phyloP scores from a whole-genome alignment of 2,797 vertebrate genomes.

The Podarcis lilfordi region DNA sequence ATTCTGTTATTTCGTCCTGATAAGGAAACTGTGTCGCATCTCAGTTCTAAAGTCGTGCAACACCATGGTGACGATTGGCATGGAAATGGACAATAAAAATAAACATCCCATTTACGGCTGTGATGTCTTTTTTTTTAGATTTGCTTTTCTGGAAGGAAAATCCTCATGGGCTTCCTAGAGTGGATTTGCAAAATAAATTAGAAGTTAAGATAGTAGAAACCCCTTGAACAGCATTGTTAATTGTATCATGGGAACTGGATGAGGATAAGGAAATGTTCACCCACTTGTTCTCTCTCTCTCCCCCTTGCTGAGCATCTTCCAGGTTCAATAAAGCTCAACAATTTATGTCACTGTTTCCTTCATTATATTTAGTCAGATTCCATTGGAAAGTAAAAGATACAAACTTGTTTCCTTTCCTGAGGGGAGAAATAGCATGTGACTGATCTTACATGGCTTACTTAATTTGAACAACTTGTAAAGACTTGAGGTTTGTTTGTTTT shows the following conservation, averaged over 20 bases:
- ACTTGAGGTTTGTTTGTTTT: not conserved
- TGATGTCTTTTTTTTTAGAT: not conserved
- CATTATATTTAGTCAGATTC: slow-evolving; percentile 41
- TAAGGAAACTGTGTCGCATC: slow-evolving; percentile 14
- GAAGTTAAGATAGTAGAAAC: slow-evolving; percentile 33
- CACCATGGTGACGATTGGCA: slow-evolving; percentile 33
- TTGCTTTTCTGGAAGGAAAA: not conserved
- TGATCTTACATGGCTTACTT: not conserved
- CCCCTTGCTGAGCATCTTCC: slow-evolving; percentile 11
- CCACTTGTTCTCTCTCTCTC: not conserved
- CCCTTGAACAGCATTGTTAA: slow-evolving; percentile 34
- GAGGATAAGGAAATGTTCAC: not conserved
- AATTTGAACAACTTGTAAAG: not conserved
- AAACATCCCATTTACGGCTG: slow-evolving; percentile 43
- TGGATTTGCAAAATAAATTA: slow-evolving; percentile 42
- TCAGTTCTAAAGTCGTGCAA: slow-evolving; percentile 31
- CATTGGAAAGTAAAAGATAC: not conserved
- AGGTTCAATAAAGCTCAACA: not conserved
- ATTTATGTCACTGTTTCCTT: slow-evolving; percentile 27
- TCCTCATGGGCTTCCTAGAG: slow-evolving; percentile 40
- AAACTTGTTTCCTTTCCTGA: slow-evolving; percentile 2
- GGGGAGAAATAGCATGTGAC: not conserved
- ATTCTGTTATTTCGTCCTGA: slow-evolving; percentile 17
- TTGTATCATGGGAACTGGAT: not conserved
- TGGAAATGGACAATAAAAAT: slow-evolving; percentile 38